Evolutionary conservation across 2,888 invertebrate genomes (phyloP), one percentile per base, ranked within the genome.

Genomic region (Ormyrus thymus): DNA sequence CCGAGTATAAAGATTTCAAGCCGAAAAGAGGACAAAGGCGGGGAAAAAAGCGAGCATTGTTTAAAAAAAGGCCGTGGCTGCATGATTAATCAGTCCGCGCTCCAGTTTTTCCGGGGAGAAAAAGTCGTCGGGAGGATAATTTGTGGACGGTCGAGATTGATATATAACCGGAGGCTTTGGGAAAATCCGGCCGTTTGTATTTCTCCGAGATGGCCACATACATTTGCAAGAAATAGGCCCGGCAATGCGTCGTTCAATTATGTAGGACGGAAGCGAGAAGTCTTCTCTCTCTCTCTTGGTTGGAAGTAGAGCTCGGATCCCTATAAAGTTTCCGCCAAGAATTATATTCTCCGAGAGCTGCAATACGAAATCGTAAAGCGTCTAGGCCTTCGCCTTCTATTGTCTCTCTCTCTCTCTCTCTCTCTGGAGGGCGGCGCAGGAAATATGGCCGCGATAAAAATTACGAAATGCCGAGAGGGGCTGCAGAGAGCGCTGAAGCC

Each of bases 301-400:
- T 29, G 29, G 29, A 29, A 29, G 29, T 29, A 29, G 29, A 29
- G 29, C 29, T 29, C 29, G 29, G 29, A 29, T 43, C 61, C 74
- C 74, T 75, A 70, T 79, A 79, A 79, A 79, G 53, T 75, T 79
- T 56, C 64, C 68, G 69, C 71, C 55, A 72, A 79, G 76, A 76
- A 79, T 76, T 79, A 76, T 79, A 75, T 55, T 15, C 69, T n/a
- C 64, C 15, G 46, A 51, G 53, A 70, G 50, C 69, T 76, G 69
- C 76, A 79, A 72, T 62, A 62, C 64, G 72, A 66, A 79, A 79
- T 79, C 66, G 76, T 76, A 79, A 79, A 76, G 55, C 65, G 62
- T 74, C 62, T 55, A 61, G 53, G 15, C 56, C 55, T 56, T 7
- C 51, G 45, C 70, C 29, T 55, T 69, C 73, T 78, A 78, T 78